Evolutionary conservation across 1,140 invertebrate species (phyloP).

Genomic region (Chelonus insularis): DNA sequence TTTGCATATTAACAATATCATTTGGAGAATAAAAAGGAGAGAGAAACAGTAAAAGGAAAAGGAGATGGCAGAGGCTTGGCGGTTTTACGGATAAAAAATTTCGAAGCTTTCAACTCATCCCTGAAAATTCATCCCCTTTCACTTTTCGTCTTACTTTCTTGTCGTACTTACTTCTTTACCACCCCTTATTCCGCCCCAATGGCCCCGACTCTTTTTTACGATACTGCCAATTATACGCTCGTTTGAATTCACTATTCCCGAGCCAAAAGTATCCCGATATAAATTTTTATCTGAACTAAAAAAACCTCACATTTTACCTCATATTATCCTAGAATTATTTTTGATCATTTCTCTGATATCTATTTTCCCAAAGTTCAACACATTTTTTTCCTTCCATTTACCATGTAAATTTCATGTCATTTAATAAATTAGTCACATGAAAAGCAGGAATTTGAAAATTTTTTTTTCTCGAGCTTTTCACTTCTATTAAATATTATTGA

Average conservation of each 20-base stretch:
- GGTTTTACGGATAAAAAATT: conserved; percentile 57
- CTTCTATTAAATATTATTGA: no score
- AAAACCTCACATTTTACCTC: background rate
- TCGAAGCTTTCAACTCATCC: conserved; percentile 37
- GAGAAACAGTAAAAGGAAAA: conserved; percentile 37
- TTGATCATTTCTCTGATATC: background rate
- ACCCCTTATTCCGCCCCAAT: conserved; percentile 34
- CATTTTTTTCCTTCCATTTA: no score
- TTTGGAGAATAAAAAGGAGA: conserved; percentile 34
- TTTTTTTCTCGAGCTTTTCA: no score
- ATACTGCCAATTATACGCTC: conserved; percentile 61
- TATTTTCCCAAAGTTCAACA: no score
- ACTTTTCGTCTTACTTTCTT: conserved; percentile 34
- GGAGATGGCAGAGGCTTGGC: conserved; percentile 19
- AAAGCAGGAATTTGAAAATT: no score
- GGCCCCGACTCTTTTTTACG: conserved; percentile 54
- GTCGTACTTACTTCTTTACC: conserved; percentile 10
- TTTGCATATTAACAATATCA: conserved; percentile 62
- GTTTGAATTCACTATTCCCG: conserved; percentile 59
- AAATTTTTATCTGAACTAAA: conserved; percentile 2
- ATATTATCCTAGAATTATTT: background rate
- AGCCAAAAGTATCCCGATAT: conserved; percentile 27
- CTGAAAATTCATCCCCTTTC: conserved; percentile 19
- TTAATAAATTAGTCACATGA: no score
- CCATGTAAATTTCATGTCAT: no score